These are phyloP conservation scores for Heliconius nattereri DNA, from an alignment of 1,140 invertebrate species.

Conservation along the genomic window DNA sequence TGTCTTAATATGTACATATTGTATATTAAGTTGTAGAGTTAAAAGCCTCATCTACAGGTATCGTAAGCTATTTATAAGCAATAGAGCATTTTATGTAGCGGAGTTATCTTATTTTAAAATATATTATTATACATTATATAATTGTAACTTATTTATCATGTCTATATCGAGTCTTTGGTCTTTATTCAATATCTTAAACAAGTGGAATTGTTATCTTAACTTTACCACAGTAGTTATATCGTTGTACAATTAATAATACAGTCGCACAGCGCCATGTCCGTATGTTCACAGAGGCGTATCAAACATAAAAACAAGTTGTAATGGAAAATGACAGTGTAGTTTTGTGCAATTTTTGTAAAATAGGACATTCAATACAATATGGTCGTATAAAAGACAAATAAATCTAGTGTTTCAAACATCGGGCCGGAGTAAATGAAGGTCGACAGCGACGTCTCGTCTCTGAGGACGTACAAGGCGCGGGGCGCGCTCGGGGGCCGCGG, in stretches of 20 bases:
- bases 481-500: constrained; percentile 51
- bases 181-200: constrained; percentile 51
- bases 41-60: constrained; percentile 49
- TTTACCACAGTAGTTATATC: constrained; percentile 58
- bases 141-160: constrained; percentile 46
- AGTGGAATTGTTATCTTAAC: constrained; percentile 53
- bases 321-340: not conserved
- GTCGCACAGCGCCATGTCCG: constrained; percentile 41
- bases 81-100: constrained; percentile 52
- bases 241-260: constrained; percentile 61
- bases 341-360: constrained; percentile 31
- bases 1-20: constrained; percentile 26
- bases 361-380: constrained; percentile 15
- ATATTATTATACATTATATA: constrained; percentile 13
- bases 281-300: not conserved
- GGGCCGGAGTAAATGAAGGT: constrained; percentile 73
- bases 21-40: constrained; percentile 27
- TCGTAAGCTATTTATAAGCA: constrained; percentile 51
- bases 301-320: not conserved
- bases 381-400: not conserved
- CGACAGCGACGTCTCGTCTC: constrained; percentile 71
- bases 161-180: constrained; percentile 66
- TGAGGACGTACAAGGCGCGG: constrained; percentile 63
- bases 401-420: constrained; percentile 61
- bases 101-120: constrained; percentile 47